Evolutionary conservation across 2,797 vertebrate genomes (phyloP), one percentile per base, ranked within the genome.

Genomic region (Odontamblyopus lacepedii): DNA sequence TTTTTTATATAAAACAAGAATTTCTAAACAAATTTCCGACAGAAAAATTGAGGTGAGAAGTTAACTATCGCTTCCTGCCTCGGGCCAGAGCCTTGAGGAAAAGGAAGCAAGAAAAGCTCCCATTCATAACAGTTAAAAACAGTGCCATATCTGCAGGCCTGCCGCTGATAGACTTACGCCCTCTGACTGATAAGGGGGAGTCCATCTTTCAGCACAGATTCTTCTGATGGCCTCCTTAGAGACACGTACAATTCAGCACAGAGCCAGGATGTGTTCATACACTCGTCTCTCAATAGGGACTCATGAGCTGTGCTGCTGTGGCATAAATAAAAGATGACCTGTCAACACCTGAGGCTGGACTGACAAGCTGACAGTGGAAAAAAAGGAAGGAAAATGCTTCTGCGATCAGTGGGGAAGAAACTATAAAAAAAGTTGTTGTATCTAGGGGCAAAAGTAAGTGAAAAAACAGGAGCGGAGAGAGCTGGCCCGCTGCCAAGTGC

Each of bases 111-210:
- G 88, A 90, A 90, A 91, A 89, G 84, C 79, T 91, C 76, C 87
- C 89, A 91, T 95, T 94, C 92, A 93, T 91, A 92, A 93, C 84
- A 73, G 84, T 90, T 91, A 87, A 87, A 86, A 89, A 85, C 82
- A 81, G 73, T 73, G 83, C 70, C 63, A 84, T 90, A 90, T 89
- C 92, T 91, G 69, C 72, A 71, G 90, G 91, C 87, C 81, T 75
- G 76, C 68, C 19, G 89, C 80, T 93, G 93, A 94, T 83, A 87
- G 92, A 93, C 91, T 90, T 92, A 88, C 76, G 78, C 75, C 80
- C 84, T 90, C 81, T 91, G 87, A 89, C 86, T 91, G 90, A 92
- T 90, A 89, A 88, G 85, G 82, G 82, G 87, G 85, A 85, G 89
- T 87, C 78, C 82, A 84, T 93, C 93, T 93, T 92, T 94, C 93